phyloP scores from a whole-genome alignment of 2,888 invertebrate species.

The Lucinisca nassula region DNA sequence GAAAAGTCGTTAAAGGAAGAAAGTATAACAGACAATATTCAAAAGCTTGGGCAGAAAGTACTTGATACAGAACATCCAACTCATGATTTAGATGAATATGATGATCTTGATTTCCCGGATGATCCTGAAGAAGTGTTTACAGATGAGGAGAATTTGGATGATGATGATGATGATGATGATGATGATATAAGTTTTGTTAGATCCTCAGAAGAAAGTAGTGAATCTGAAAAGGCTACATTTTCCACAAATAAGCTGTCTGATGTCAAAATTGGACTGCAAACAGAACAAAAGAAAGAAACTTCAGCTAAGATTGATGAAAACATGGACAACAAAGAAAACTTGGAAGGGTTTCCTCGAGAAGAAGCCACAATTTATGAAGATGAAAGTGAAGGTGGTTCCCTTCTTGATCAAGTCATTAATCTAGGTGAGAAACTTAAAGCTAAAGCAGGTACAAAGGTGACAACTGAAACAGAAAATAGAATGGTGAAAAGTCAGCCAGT shows the following conservation, averaged over 20 bases:
- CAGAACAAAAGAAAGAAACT: not conserved
- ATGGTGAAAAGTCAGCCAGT: not conserved
- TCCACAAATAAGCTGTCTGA: not conserved
- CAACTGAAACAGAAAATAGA: not conserved
- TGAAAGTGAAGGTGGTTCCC: conserved; percentile 48
- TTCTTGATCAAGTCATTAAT: conserved; percentile 58
- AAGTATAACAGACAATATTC: conserved; percentile 23
- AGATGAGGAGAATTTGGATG: not conserved
- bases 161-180: not conserved
- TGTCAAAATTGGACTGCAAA: not conserved
- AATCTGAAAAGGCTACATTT: not conserved
- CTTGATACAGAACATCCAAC: not conserved
- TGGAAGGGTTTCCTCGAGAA: not conserved
- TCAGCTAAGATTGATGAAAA: not conserved
- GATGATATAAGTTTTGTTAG: not conserved
- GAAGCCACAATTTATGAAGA: conserved; percentile 41
- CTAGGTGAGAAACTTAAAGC: conserved; percentile 58
- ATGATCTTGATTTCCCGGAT: not conserved
- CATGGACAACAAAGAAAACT: too few relatives aligned
- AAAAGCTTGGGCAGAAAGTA: conserved; percentile 6
- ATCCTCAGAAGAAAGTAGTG: not conserved
- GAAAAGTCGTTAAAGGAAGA: not conserved
- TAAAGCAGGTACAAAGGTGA: not conserved
- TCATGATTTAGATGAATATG: not conserved
- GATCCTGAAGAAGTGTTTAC: not conserved